Base-by-base conservation (phyloP, 92 coral and sea anemone genomes). In the Zoanthus gigantus region DNA sequence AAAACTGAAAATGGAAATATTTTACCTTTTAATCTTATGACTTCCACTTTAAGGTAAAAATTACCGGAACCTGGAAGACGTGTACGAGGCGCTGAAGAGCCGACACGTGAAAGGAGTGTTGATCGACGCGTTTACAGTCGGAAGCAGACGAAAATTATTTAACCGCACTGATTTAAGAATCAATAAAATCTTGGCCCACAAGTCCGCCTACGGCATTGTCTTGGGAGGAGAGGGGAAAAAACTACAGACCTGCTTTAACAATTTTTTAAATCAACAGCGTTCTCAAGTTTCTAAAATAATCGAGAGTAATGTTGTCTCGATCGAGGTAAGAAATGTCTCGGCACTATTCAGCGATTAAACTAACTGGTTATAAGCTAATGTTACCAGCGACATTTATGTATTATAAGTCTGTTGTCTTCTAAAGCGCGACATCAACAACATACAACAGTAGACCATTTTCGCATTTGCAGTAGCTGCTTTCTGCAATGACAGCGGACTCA, bases 161-260 rank as follows among this genome's bases (percentile, higher is more conserved):
- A 76, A 92, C 57, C 86, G 95, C 5, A 84, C 90, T 10, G 98
- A 93, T 14, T 87, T 97, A 7, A 74, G 98, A 53, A 95, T 97
- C 86, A 92, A 88, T 79, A 92, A 97, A 68, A 89, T 97, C 18
- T 86, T 90, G 44, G 99, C 93, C 72, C 93, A 95, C 78, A 90
- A 93, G 61, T 90, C 99, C 0, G 98, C 99, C 9, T 97, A 95
- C 69, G 99, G 99, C 6, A 95, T 92, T 1, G 99, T 94, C 30
- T 79, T 97, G 83, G 98, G 95, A 50, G 99, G 99, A 1, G 99
- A 97, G 52, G 98, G 90, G 29, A 95, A 88, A 86, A 97, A 97
- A 86, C 95, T 97, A 9, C 98, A 97, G 57, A 90, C 92, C 31
- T 97, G 99, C 75, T 94, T 97, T 72, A 90, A 94, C 56, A 83